Base-by-base conservation (phyloP, 2,797 vertebrate species). In the Sternotherus odoratus region DNA sequence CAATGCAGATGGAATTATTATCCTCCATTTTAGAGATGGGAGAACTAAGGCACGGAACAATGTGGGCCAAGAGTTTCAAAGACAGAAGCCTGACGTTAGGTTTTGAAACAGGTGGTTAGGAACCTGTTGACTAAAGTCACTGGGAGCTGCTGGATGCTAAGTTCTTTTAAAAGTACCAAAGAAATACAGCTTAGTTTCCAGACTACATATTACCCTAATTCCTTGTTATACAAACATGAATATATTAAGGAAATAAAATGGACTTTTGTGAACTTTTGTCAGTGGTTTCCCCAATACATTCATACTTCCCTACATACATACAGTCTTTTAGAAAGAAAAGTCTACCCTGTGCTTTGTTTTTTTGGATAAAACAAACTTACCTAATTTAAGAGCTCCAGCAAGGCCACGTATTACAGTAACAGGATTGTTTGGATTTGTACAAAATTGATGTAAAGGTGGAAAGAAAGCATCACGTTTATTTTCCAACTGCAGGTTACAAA, bases 351-450 rank as follows among this genome's bases (percentile, higher is more conserved):
- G 8, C 16, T 48, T 26, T 46, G 12, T 28, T 74, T 46, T 84
- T 28, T 28, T 57, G 50, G 56, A 56, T 12, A 83, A 75, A 17
- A 4, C 10, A 91, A 96, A 91, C 97, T 94, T 97, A 98, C 98
- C 98, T 98, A 98, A 98, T 97, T 99, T 99, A 97, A 99, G 99
- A 79, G 99, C 99, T 98, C 99, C 99, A 96, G 99, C 99, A 98
- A 99, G 99, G 97, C 99, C 99, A 98, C 99, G 98, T 98, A 99
- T 99, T 98, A 99, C 99, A 87, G 99, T 99, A 98, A 99, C 99
- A 17, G 99, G 99, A 98, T 99, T 99, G 98, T 99, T 98, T 89
- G 99, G 98, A 98, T 99, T 99, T 97, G 99, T 99, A 99, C 99
- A 99, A 99, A 99, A 99, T 97, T 99, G 99, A 97, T 99, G 99